A percentile compares a stretch with the other conserved stretches of the same genome.
Conservation (phyloP, 2,888 invertebrate genomes). For the Lepetodrilus schrolli region DNA sequence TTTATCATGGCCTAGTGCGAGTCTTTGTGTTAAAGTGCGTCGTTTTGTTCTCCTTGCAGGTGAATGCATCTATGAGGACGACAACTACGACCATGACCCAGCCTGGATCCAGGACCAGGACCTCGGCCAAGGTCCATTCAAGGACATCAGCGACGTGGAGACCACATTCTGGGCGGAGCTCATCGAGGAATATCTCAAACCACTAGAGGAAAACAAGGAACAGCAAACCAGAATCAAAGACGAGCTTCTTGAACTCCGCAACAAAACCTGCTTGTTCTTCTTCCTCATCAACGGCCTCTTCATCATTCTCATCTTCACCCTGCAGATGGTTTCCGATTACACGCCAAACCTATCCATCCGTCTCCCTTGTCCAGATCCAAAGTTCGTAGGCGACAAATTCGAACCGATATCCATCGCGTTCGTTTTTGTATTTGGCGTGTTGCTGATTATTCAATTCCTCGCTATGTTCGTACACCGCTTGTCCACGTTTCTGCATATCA, state of each 20-base stretch:
- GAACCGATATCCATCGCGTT: slow-evolving; percentile 62
- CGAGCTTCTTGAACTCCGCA: slow-evolving; percentile 90
- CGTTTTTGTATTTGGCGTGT: slow-evolving; percentile 56
- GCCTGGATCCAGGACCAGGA: slow-evolving; percentile 93
- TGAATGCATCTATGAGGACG: not conserved
- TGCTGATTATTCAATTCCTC: slow-evolving; percentile 74
- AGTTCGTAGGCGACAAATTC: slow-evolving; percentile 34
- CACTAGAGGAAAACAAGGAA: slow-evolving; percentile 92
- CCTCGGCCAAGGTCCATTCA: slow-evolving; percentile 90
- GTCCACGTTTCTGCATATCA: slow-evolving; percentile 95
- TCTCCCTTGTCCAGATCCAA: slow-evolving; percentile 36
- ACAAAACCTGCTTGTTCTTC: slow-evolving; percentile 84
- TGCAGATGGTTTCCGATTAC: slow-evolving; percentile 85
- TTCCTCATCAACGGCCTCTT: slow-evolving; percentile 98
- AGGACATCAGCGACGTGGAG: slow-evolving; percentile 84
- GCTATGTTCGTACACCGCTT: slow-evolving; percentile 99
- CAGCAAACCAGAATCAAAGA: slow-evolving; percentile 75
- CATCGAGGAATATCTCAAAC: slow-evolving; percentile 93
- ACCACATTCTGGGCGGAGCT: slow-evolving; percentile 94
- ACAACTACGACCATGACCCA: slow-evolving; percentile 79
- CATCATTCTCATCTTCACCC: slow-evolving; percentile 96
- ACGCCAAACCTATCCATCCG: slow-evolving; percentile 42
- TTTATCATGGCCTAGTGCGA: too few relatives aligned
- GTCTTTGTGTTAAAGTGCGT: too few relatives aligned
- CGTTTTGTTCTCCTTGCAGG: not conserved